Evolutionary conservation across 2,113 vertebrate species (phyloP).

Genomic region (Hippotragus niger): DNA sequence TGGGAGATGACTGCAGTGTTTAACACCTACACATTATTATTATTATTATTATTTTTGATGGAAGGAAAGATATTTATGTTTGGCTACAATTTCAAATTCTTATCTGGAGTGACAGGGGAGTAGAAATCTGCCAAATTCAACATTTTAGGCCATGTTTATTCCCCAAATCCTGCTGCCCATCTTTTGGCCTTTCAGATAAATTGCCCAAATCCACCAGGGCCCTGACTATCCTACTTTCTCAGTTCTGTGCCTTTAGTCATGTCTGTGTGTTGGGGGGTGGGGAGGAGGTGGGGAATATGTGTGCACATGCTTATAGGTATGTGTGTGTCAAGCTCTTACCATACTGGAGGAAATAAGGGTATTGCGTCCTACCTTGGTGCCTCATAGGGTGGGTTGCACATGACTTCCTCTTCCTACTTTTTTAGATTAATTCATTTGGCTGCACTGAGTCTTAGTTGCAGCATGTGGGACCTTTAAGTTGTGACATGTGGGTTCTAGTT

Average conservation of each 20-base stretch:
- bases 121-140: constrained; percentile 54
- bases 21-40: constrained; percentile 34
- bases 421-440: neutral
- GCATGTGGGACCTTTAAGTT: neutral
- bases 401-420: neutral
- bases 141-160: constrained; percentile 28
- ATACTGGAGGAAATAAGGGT: neutral
- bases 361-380: neutral
- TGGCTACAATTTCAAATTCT: constrained; percentile 53
- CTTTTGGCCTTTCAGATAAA: constrained; percentile 41
- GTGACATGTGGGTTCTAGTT: neutral
- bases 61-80: constrained; percentile 50
- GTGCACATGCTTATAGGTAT: neutral
- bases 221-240: neutral
- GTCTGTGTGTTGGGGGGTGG: too few species aligned
- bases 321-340: neutral
- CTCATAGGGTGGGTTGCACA: neutral
- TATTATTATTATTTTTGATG: neutral
- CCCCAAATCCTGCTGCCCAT: constrained; percentile 34
- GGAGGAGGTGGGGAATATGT: neutral
- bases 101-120: constrained; percentile 34
- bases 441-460: neutral
- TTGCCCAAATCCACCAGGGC: neutral
- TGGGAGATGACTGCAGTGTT: neutral
- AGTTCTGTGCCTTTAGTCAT: neutral